Evolutionary conservation across 2,888 invertebrate species (phyloP).

Genomic region (Zygothrica quintamaculata): DNA sequence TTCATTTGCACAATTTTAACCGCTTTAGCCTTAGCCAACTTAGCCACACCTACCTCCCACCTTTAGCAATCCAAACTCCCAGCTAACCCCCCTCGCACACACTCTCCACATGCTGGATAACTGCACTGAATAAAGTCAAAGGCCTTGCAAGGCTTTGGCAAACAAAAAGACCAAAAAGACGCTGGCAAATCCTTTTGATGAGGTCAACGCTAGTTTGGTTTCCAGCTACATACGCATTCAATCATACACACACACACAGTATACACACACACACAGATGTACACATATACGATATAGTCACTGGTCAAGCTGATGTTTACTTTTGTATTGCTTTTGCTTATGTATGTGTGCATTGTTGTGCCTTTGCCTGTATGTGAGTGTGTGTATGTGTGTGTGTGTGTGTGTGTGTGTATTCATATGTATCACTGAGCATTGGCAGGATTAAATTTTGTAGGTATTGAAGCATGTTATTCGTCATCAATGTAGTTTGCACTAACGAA

Average conservation of each 20-base stretch:
- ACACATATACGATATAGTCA: slow-evolving; percentile 28
- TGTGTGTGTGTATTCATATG: slow-evolving; percentile 2
- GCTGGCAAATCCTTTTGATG: slow-evolving; percentile 79
- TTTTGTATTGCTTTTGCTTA: slow-evolving; percentile 17
- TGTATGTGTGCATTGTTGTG: not conserved
- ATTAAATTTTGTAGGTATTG: slow-evolving; percentile 82
- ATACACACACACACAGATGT: slow-evolving; percentile 11
- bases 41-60: not conserved
- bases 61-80: too few relatives aligned
- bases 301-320: slow-evolving; percentile 57
- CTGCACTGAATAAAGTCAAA: slow-evolving; percentile 70
- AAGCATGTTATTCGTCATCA: slow-evolving; percentile 82
- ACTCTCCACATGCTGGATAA: not conserved
- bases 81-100: too few relatives aligned
- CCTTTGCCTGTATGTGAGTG: slow-evolving; percentile 9
- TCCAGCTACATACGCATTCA: slow-evolving; percentile 38
- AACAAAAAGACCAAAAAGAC: slow-evolving; percentile 81
- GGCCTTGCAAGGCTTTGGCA: slow-evolving; percentile 71
- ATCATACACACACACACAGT: slow-evolving; percentile 27
- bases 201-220: slow-evolving; percentile 77
- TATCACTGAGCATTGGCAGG: slow-evolving; percentile 61
- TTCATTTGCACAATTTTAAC: slow-evolving; percentile 79
- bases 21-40: slow-evolving; percentile 39
- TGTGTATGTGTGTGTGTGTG: slow-evolving; percentile 14
- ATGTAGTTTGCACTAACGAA: slow-evolving; percentile 77